Conservation (phyloP, 2,888 invertebrate species). For the Drosophila prostipennis region DNA sequence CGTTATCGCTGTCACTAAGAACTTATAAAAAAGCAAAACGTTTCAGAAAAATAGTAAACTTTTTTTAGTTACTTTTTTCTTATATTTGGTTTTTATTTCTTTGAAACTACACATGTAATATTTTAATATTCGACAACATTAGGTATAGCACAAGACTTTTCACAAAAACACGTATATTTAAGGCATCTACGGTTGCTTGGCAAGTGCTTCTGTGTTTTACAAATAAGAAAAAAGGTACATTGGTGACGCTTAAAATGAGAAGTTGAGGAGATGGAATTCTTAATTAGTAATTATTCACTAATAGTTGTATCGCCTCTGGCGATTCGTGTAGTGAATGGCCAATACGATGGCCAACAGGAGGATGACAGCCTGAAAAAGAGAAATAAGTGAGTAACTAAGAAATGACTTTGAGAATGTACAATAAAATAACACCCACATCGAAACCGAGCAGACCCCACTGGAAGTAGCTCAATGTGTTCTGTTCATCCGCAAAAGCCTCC, state of each 20-base stretch:
- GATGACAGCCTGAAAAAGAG: conserved; percentile 62
- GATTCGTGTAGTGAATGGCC: conserved; percentile 80
- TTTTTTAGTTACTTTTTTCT: not conserved
- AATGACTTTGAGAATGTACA: not conserved
- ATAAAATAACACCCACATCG: conserved; percentile 58
- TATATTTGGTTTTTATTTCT: conserved; percentile 13
- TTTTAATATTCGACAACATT: not conserved
- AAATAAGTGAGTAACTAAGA: not conserved
- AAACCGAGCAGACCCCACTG: conserved; percentile 77
- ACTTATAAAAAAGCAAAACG: not conserved
- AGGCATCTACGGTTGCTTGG: conserved; percentile 63
- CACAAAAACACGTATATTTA: conserved; percentile 27
- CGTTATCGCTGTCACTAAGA: not conserved
- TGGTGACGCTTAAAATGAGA: conserved; percentile 53
- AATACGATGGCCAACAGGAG: conserved; percentile 68
- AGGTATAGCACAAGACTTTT: not conserved
- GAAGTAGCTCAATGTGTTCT: conserved; percentile 53
- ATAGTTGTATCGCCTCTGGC: conserved; percentile 76
- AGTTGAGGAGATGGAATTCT: conserved; percentile 23
- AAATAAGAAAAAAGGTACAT: conserved; percentile 58
- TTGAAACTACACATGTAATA: not conserved
- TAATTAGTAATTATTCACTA: conserved; percentile 39
- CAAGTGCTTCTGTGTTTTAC: conserved; percentile 47
- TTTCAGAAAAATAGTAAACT: not conserved
- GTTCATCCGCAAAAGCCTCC: conserved; percentile 73